Base-by-base conservation (phyloP, 2,797 vertebrate species). In the Carapus acus region DNA sequence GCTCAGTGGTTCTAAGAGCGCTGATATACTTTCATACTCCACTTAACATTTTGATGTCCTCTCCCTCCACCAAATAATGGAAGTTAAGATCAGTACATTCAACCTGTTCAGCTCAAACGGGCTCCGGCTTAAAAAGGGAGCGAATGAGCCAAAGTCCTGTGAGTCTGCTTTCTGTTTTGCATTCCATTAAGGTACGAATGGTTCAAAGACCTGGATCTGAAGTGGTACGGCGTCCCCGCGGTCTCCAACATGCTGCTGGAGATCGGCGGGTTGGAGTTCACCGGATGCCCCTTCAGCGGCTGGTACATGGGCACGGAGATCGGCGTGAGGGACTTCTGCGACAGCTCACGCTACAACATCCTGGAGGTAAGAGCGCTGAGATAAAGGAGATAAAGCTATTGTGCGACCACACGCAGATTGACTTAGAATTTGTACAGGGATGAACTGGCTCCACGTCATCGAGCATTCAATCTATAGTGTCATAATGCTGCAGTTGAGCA, bases 301-400 rank as follows among this genome's bases (percentile, higher is more conserved):
- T 99, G 96, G 96, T 98, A 99, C 88, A 99, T 99, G 96, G 96
- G 96, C 74, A 98, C 96, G 0, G 96, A 99, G 87, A 99, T 99
- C 0, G 96, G 95, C 0, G 94, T 98, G 54, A 90, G 96, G 0
- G 94, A 98, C 83, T 98, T 96, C 77, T 99, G 96, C 2, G 96
- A 99, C 85, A 92, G 73, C 73, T 95, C 92, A 0, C 93, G 96
- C 67, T 98, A 97, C 88, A 96, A 96, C 84, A 91, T 98, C 53
- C 83, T 98, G 60, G 94, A 98, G 95, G 96, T 98, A 83, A n/a
- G 65, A 2, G 36, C 21, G 23, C 27, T 6, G 40, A 51, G 67
- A 51, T 49, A 60, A 51, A 54, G 42, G 9, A 45, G 9, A 14
- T 4, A n/a, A n/a, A n/a, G n/a, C 43, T 48, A 42, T 57, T 36